Conservation (phyloP, 2,888 invertebrate species). For the Diarsia brunnea region DNA sequence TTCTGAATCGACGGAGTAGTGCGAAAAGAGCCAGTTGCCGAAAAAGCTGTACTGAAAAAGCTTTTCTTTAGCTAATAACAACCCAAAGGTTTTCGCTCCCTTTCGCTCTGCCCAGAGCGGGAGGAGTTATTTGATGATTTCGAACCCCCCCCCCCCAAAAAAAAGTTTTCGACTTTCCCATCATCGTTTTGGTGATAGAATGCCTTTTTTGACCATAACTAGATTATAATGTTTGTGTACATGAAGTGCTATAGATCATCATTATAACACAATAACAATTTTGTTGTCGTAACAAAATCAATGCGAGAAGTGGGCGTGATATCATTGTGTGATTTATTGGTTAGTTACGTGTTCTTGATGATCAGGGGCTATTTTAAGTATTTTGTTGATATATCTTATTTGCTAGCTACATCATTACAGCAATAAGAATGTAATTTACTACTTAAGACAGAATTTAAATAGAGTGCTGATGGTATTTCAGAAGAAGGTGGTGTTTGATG, state of each 20-base stretch:
- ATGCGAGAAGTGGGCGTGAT: neutral
- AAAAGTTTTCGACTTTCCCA: too few relatives aligned
- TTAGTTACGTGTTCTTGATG: neutral
- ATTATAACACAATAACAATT: neutral
- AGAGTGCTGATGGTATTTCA: neutral
- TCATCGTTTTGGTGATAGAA: too few relatives aligned
- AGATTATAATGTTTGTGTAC: too few relatives aligned
- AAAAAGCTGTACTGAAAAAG: too few relatives aligned
- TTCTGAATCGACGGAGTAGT: too few relatives aligned
- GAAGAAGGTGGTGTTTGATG: neutral
- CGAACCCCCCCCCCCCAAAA: too few relatives aligned
- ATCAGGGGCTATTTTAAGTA: conserved; percentile 3
- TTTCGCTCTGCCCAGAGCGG: too few relatives aligned
- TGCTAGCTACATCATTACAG: neutral
- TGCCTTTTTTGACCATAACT: too few relatives aligned
- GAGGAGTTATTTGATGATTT: too few relatives aligned
- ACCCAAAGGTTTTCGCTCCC: neutral
- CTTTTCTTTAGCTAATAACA: neutral
- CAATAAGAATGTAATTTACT: neutral
- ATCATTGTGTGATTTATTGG: neutral
- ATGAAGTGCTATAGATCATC: neutral
- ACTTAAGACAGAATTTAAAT: too few relatives aligned
- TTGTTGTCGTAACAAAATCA: conserved; percentile 24
- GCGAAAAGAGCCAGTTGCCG: too few relatives aligned
- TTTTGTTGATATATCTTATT: conserved; percentile 6